Conservation (phyloP, 2,797 vertebrate species). For the Anguilla megastoma region DNA sequence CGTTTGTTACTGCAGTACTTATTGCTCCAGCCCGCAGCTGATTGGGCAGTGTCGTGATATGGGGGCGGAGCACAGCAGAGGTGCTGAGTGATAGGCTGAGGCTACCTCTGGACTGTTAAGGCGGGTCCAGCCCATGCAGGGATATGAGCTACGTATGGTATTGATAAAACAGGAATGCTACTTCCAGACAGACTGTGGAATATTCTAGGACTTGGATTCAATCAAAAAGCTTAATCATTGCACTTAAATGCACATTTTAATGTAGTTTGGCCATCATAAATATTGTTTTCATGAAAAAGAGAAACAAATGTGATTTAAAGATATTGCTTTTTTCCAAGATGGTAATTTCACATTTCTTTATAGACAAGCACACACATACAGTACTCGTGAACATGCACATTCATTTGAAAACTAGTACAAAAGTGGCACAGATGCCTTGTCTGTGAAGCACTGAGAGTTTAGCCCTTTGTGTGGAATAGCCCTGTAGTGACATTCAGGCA, state of each 20-base stretch:
- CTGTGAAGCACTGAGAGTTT: background rate
- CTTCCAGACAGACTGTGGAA: background rate
- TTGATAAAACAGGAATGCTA: background rate
- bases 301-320: background rate
- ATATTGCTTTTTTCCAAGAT: too few species aligned
- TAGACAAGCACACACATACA: too few species aligned
- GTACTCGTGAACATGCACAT: too few species aligned
- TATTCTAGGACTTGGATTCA: background rate
- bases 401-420: background rate
- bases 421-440: background rate
- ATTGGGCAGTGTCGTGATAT: conserved; percentile 15
- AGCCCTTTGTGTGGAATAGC: background rate
- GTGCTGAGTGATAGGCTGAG: background rate
- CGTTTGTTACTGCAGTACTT: conserved; percentile 57
- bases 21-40: conserved; percentile 31
- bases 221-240: background rate
- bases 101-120: background rate
- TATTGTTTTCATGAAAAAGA: background rate
- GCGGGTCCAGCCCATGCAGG: background rate
- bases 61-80: conserved; percentile 21
- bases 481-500: background rate
- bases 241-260: background rate
- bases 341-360: too few species aligned
- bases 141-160: background rate
- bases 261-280: too few species aligned